Conservation (phyloP, 2,888 invertebrate genomes). For the Caenorhabditis zanzibari region DNA sequence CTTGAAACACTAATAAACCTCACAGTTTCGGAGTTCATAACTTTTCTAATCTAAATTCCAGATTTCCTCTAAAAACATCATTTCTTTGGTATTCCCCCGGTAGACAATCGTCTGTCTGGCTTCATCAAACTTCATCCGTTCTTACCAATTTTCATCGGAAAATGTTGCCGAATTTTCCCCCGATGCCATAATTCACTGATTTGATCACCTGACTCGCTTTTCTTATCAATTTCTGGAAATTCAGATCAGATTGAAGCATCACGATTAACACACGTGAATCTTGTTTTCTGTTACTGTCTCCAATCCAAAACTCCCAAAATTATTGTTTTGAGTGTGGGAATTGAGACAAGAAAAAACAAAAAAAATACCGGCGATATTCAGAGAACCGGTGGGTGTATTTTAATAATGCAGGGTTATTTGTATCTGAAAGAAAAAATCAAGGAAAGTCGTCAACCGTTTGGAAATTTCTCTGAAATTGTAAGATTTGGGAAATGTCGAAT, state of each 20-base stretch:
- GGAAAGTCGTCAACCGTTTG: too few relatives aligned
- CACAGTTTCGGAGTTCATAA: too few relatives aligned
- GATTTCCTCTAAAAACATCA: not conserved
- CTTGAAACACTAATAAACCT: too few relatives aligned
- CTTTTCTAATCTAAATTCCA: too few relatives aligned
- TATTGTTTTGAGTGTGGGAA: not conserved
- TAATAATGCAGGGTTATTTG: too few relatives aligned
- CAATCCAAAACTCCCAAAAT: not conserved
- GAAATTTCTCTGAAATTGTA: too few relatives aligned
- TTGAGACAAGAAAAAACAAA: not conserved
- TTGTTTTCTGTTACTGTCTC: constrained; percentile 1
- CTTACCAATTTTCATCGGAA: not conserved
- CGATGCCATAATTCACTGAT: not conserved
- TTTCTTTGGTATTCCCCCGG: not conserved
- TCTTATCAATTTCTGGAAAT: constrained; percentile 37
- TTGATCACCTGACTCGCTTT: constrained; percentile 25
- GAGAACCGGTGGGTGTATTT: not conserved
- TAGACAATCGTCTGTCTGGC: constrained; percentile 9
- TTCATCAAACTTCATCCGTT: constrained; percentile 12
- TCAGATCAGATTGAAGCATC: constrained; percentile 13
- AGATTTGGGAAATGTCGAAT: not conserved
- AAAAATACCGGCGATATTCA: not conserved
- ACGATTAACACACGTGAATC: constrained; percentile 10
- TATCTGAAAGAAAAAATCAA: too few relatives aligned
- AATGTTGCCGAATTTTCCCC: constrained; percentile 5